phyloP scores from a whole-genome alignment of 2,797 vertebrate species.

The Galagoides demidoff region DNA sequence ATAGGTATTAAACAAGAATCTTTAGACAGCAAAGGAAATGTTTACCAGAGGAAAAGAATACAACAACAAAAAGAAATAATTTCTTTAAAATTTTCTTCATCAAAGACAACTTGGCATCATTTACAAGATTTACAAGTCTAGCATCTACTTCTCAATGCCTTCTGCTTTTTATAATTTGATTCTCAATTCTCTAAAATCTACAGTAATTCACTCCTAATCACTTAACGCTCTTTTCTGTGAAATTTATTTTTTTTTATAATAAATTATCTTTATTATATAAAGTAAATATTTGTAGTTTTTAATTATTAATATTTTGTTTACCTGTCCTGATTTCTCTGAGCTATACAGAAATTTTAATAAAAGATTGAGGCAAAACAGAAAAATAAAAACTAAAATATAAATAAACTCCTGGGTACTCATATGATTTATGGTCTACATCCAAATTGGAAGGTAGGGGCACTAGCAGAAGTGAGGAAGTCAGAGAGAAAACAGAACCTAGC shows the following conservation, averaged over 20 bases:
- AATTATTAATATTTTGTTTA: slow-evolving; percentile 8
- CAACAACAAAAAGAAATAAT: not conserved
- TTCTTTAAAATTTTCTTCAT: not conserved
- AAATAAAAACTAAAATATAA: not conserved
- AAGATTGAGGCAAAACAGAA: not conserved
- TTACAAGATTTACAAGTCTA: not conserved
- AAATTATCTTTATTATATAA: not conserved
- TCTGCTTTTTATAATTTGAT: not conserved
- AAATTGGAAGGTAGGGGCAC: not conserved
- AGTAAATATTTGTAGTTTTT: not conserved
- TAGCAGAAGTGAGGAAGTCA: not conserved
- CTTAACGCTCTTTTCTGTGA: not conserved
- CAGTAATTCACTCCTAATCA: not conserved
- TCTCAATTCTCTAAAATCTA: not conserved
- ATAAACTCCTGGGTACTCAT: not conserved
- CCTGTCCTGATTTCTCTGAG: not conserved
- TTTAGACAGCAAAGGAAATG: not conserved
- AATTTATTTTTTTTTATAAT: not conserved
- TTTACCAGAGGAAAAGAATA: not conserved
- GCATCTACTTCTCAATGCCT: not conserved
- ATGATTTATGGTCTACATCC: not conserved
- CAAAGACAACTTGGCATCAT: not conserved
- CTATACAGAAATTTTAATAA: not conserved
- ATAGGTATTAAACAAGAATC: not conserved
- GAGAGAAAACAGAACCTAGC: not conserved